Percentiles rank a stretch among this genome's conserved stretches.
Conservation (phyloP, 2,888 invertebrate genomes). For the Aromia moschata region DNA sequence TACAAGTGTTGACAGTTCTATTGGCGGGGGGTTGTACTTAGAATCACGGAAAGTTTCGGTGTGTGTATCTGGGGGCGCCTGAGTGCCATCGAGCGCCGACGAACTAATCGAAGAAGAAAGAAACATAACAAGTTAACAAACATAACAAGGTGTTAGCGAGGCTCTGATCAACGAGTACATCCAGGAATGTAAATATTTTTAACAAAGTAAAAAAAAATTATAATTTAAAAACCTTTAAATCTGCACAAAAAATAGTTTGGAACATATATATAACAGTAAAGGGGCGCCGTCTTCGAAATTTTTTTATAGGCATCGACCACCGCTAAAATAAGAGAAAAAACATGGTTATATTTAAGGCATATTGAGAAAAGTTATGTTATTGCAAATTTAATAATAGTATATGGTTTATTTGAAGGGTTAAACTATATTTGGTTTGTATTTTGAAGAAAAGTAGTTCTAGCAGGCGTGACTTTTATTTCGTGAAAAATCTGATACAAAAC, state of each 20-base stretch:
- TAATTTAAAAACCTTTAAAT: slow-evolving; percentile 49
- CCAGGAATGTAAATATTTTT: slow-evolving; percentile 59
- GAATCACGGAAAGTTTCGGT: slow-evolving; percentile 32
- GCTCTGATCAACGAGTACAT: slow-evolving; percentile 55
- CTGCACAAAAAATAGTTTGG: slow-evolving; percentile 45
- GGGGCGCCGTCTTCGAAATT: slow-evolving; percentile 9
- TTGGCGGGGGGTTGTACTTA: slow-evolving; percentile 26
- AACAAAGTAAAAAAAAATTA: slow-evolving; percentile 51
- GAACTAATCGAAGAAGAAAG: slow-evolving; percentile 32
- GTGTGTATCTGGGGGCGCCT: slow-evolving; percentile 2
- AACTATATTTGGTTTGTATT: no score
- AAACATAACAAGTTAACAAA: slow-evolving; percentile 57
- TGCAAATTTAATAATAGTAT: no score
- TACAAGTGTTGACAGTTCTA: slow-evolving; percentile 35
- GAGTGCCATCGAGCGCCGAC: slow-evolving; percentile 3
- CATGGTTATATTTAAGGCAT: no score
- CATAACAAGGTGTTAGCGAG: slow-evolving; percentile 56
- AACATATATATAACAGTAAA: slow-evolving; percentile 39
- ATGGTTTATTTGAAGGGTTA: no score
- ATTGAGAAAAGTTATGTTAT: no score
- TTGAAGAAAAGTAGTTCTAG: no score
- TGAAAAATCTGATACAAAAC: no score
- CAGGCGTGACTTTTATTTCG: no score
- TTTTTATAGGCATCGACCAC: not conserved
- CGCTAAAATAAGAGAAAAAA: not conserved